Percentiles rank a stretch among this genome's conserved stretches.
phyloP scores from a whole-genome alignment of 2,797 vertebrate species.

The Zonotrichia albicollis region DNA sequence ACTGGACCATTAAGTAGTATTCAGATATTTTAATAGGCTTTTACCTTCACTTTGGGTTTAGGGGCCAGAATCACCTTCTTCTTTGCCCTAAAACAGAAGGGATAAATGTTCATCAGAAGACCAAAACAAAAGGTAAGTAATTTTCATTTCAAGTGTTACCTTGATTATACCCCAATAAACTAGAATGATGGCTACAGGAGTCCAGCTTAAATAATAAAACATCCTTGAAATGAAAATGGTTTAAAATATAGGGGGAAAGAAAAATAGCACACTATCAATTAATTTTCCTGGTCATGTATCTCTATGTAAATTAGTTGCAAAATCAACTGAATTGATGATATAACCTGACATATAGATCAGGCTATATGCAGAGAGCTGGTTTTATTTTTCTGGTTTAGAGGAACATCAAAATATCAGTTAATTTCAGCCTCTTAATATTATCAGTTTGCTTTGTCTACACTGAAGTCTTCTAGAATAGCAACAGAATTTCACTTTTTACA shows the following conservation, averaged over 20 bases:
- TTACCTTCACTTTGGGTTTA: slow-evolving; percentile 92
- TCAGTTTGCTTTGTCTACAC: not conserved
- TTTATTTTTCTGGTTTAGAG: not conserved
- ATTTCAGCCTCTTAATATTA: not conserved
- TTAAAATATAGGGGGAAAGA: not conserved
- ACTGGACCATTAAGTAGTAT: not conserved
- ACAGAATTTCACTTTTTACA: not conserved
- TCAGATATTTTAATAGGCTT: not conserved
- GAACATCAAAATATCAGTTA: not conserved
- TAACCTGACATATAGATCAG: not conserved
- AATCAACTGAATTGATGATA: not conserved
- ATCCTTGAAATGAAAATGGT: not conserved
- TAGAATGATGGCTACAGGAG: not conserved
- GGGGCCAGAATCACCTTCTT: slow-evolving; percentile 89
- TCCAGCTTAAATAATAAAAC: not conserved
- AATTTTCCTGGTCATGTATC: not conserved
- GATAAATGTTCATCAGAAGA: not conserved
- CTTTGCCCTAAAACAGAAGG: slow-evolving; percentile 82
- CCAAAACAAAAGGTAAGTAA: not conserved
- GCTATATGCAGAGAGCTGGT: not conserved
- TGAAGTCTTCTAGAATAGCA: not conserved
- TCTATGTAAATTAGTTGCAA: not conserved
- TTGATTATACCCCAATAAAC: not conserved
- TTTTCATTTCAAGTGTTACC: not conserved
- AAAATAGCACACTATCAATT: not conserved